These are phyloP conservation scores for Crioceris asparagi DNA, from an alignment of 2,888 invertebrate species.

Conservation along the genomic window DNA sequence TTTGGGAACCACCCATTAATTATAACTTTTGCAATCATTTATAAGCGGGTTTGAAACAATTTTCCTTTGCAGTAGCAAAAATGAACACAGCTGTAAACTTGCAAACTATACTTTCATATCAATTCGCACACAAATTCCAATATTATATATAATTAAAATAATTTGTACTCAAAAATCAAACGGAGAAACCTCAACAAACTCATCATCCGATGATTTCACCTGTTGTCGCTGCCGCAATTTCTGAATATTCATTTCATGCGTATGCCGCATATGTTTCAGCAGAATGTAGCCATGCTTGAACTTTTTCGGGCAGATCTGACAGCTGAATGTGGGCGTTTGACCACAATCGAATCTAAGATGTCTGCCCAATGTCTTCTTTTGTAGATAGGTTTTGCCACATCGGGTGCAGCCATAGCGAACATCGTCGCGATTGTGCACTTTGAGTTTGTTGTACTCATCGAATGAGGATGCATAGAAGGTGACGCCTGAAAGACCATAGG, in stretches of 20 bases:
- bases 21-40: no score
- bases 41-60: no score
- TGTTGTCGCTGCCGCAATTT: slow-evolving; percentile 24
- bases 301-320: slow-evolving; percentile 29
- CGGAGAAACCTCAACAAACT: no score
- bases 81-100: no score
- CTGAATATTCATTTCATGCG: slow-evolving; percentile 29
- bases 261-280: slow-evolving; percentile 29
- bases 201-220: no score
- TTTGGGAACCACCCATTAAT: no score
- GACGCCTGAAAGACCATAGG: no score
- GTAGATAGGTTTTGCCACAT: slow-evolving; percentile 34
- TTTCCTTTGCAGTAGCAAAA: no score
- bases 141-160: no score
- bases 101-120: no score
- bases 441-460: slow-evolving; percentile 33
- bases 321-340: slow-evolving; percentile 28
- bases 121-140: no score
- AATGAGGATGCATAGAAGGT: slow-evolving; percentile 31
- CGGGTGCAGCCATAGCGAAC: slow-evolving; percentile 32
- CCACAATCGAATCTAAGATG: slow-evolving; percentile 41
- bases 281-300: slow-evolving; percentile 31
- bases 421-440: slow-evolving; percentile 28
- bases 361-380: slow-evolving; percentile 35
- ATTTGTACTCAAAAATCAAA: no score